Conservation (phyloP, 2,888 invertebrate species). For the Notodromas monacha region DNA sequence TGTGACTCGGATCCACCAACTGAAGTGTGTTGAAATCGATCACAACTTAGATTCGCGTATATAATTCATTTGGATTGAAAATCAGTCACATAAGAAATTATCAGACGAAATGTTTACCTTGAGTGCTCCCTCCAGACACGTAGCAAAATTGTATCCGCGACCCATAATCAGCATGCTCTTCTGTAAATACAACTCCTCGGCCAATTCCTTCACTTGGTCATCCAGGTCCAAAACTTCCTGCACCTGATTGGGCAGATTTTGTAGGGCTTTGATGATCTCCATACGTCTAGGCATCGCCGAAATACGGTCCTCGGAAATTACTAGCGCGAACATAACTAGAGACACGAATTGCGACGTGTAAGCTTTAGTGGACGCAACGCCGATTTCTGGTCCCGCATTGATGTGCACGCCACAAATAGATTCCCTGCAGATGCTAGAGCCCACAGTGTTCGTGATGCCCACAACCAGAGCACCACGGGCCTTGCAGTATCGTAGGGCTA, state of each 20-base stretch:
- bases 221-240: slow-evolving; percentile 62
- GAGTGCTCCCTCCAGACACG: slow-evolving; percentile 83
- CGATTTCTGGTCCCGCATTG: slow-evolving; percentile 96
- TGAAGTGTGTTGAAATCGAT: no score
- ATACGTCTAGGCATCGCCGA: slow-evolving; percentile 52
- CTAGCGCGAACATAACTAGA: slow-evolving; percentile 88
- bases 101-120: no score
- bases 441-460: slow-evolving; percentile 94
- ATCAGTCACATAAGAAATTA: no score
- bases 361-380: slow-evolving; percentile 96
- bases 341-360: slow-evolving; percentile 98
- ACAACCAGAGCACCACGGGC: slow-evolving; percentile 83
- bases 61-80: no score
- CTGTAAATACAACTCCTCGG: slow-evolving; percentile 62
- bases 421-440: slow-evolving; percentile 90
- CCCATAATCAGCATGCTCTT: slow-evolving; percentile 93
- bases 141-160: slow-evolving; percentile 90
- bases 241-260: slow-evolving; percentile 53
- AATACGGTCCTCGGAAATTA: slow-evolving; percentile 89
- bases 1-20: no score
- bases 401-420: slow-evolving; percentile 97
- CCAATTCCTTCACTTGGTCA: slow-evolving; percentile 45
- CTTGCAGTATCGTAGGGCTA: slow-evolving; percentile 88
- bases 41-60: no score
- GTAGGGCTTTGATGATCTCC: slow-evolving; percentile 61